Conservation (phyloP, 92 coral and sea anemone species). For the Pocillopora grandis region DNA sequence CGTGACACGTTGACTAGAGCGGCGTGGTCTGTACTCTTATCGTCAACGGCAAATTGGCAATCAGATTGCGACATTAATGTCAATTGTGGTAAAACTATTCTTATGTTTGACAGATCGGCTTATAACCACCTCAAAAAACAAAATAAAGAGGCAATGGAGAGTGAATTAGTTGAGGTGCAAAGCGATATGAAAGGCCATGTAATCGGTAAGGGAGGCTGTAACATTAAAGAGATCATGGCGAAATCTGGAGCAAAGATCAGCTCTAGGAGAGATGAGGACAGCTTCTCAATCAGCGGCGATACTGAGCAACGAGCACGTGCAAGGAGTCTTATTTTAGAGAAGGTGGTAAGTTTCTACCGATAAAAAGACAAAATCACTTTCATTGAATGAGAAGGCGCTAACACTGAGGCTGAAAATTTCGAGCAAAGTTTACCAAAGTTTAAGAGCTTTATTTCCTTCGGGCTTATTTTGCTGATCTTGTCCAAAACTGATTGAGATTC, state of each 20-base stretch:
- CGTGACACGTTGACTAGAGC: too few species aligned
- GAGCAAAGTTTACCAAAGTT: too few species aligned
- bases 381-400: not conserved
- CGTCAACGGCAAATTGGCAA: too few species aligned
- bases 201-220: constrained; percentile 3
- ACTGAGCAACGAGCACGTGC: constrained; percentile 14
- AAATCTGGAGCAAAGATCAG: constrained; percentile 1
- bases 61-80: too few species aligned
- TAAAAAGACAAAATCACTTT: not conserved
- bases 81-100: not conserved
- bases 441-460: too few species aligned
- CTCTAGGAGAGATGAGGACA: not conserved
- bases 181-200: constrained; percentile 6
- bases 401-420: too few species aligned
- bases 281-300: constrained; percentile 12
- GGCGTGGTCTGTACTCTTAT: too few species aligned
- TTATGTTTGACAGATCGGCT: not conserved
- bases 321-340: constrained; percentile 11
- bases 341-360: constrained; percentile 4
- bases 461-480: too few species aligned
- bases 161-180: constrained; percentile 10
- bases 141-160: not conserved
- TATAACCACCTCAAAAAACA: not conserved
- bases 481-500: too few species aligned
- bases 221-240: not conserved